Conservation (phyloP, 53 echinoderm and acorn worm genomes). For the Stichopus horrens region DNA sequence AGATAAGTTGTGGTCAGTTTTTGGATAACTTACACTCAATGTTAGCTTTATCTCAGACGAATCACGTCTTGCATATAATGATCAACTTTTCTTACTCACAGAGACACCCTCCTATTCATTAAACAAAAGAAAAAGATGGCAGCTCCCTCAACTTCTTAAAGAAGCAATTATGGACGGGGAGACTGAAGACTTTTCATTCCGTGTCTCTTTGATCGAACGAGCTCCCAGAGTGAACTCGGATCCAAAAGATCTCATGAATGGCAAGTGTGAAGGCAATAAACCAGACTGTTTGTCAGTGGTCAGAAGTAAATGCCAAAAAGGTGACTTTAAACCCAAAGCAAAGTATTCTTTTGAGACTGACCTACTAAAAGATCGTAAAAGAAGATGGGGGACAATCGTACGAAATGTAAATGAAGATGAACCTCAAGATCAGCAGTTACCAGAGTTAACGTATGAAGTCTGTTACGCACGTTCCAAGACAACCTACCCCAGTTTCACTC, state of each 20-base stretch:
- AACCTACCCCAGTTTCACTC: slow-evolving; percentile 4
- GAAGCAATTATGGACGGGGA: slow-evolving; percentile 28
- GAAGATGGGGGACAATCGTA: slow-evolving; percentile 1
- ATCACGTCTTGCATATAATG: no score
- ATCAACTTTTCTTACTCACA: background rate
- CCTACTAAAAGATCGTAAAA: slow-evolving; percentile 44
- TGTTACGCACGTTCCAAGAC: slow-evolving; percentile 19
- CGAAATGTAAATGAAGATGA: background rate
- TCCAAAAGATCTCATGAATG: background rate
- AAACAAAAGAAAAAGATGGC: slow-evolving; percentile 77
- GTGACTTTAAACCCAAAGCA: slow-evolving; percentile 43
- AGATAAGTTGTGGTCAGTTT: no score
- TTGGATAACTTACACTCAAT: no score
- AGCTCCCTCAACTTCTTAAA: slow-evolving; percentile 66
- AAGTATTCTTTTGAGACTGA: slow-evolving; percentile 49
- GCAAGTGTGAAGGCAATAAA: background rate
- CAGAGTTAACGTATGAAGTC: slow-evolving; percentile 48
- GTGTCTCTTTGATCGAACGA: slow-evolving; percentile 60
- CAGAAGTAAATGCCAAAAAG: slow-evolving; percentile 48
- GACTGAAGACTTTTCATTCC: slow-evolving; percentile 55
- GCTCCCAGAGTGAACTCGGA: slow-evolving; percentile 7
- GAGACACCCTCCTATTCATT: slow-evolving; percentile 47
- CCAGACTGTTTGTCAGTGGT: slow-evolving; percentile 59
- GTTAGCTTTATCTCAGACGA: no score
- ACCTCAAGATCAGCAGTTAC: background rate